A percentile compares a stretch with the other conserved stretches of the same genome.
Evolutionary conservation across 2,113 vertebrate genomes (phyloP).

Genomic region (Sialia sialis): DNA sequence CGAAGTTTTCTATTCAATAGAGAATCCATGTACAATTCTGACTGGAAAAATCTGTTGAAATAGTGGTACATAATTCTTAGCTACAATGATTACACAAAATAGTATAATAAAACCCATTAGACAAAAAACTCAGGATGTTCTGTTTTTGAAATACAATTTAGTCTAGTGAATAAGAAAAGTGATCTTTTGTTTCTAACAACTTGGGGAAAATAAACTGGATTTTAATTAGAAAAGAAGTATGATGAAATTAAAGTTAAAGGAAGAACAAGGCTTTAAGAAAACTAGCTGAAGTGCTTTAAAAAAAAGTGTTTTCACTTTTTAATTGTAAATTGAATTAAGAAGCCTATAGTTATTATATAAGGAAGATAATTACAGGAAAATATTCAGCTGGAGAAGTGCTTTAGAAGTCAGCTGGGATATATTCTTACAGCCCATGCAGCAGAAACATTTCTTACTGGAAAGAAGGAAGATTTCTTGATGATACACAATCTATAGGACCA

Average conservation of each 20-base stretch:
- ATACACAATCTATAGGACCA: no score
- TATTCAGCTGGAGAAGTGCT: not conserved
- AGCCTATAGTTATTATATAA: not conserved
- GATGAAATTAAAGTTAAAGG: constrained; percentile 9
- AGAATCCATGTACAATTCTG: not conserved
- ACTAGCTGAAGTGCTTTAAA: not conserved
- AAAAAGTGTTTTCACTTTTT: not conserved
- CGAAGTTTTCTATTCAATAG: not conserved
- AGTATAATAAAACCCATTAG: constrained; percentile 6
- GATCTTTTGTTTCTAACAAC: constrained; percentile 38
- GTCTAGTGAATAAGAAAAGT: not conserved
- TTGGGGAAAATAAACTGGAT: constrained; percentile 42
- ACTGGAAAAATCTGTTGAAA: constrained; percentile 8
- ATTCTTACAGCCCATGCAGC: not conserved
- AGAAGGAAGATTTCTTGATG: not conserved
- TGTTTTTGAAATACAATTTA: constrained; percentile 36
- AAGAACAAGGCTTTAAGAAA: constrained; percentile 7
- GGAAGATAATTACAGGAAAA: not conserved
- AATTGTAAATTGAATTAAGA: constrained; percentile 17
- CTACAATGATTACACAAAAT: constrained; percentile 1
- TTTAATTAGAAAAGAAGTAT: constrained; percentile 50
- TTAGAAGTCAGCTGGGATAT: not conserved
- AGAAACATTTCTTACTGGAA: not conserved
- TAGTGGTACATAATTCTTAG: not conserved
- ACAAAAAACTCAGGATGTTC: constrained; percentile 3